A percentile compares a stretch with the other conserved stretches of the same genome.
These are phyloP conservation scores for Drosophila pectinifera DNA, from an alignment of 1,140 invertebrate species.

Conservation along the genomic window DNA sequence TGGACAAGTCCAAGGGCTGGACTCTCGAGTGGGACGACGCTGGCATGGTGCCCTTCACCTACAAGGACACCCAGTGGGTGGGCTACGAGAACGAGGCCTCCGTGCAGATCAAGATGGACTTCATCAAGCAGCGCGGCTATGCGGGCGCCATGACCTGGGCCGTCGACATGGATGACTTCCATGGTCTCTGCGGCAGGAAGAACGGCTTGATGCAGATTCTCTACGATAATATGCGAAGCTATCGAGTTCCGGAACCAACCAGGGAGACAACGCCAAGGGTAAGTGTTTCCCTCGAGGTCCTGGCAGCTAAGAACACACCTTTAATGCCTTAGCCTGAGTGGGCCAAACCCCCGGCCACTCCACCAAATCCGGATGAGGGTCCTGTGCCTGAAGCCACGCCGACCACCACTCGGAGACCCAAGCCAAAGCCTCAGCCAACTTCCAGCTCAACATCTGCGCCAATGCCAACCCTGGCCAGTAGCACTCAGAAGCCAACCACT, in stretches of 20 bases:
- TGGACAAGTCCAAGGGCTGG: conserved; percentile 90
- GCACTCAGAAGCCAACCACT: conserved; percentile 72
- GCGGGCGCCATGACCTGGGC: conserved; percentile 96
- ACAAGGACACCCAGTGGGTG: conserved; percentile 95
- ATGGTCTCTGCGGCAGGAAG: conserved; percentile 90
- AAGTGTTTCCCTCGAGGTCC: conserved; percentile 84
- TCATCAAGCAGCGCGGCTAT: conserved; percentile 92
- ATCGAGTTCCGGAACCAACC: conserved; percentile 89
- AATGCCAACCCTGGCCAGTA: conserved; percentile 35
- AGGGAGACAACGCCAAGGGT: conserved; percentile 89
- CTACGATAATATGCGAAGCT: conserved; percentile 90
- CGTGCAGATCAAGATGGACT: conserved; percentile 94
- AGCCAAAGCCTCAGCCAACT: conserved; percentile 71
- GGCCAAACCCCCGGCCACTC: conserved; percentile 89
- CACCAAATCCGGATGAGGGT: conserved; percentile 85
- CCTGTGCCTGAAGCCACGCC: conserved; percentile 49
- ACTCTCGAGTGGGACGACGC: conserved; percentile 92
- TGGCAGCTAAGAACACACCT: background rate
- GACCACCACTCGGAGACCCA: conserved; percentile 82
- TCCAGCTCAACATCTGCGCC: conserved; percentile 62
- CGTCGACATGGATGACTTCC: conserved; percentile 94
- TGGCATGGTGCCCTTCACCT: conserved; percentile 93
- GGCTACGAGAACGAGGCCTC: conserved; percentile 91
- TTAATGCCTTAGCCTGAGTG: conserved; percentile 88
- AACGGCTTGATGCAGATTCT: conserved; percentile 91